Conservation (phyloP, 1,140 invertebrate genomes). For the Elysia chlorotica region DNA sequence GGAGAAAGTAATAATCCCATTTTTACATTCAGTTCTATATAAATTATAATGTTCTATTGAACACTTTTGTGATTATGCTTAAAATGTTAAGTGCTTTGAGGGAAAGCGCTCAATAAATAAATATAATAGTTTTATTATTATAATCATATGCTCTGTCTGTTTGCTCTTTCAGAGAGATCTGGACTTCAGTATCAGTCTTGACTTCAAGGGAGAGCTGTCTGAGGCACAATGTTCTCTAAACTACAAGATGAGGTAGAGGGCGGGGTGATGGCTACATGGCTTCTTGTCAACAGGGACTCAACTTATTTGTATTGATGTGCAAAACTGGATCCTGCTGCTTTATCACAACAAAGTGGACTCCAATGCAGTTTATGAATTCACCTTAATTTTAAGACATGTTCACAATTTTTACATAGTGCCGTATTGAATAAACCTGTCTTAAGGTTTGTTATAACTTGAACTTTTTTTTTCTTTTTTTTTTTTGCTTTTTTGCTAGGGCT, state of each 20-base stretch:
- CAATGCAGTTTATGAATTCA: not conserved
- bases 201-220: slow-evolving; percentile 94
- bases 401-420: not conserved
- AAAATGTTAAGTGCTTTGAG: no score
- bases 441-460: no score
- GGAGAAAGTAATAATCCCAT: not conserved
- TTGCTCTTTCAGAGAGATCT: slow-evolving; percentile 76
- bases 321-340: not conserved
- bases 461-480: no score
- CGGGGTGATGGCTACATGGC: no score
- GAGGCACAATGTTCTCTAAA: slow-evolving; percentile 86
- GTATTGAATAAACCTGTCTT: not conserved
- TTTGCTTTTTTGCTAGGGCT: no score
- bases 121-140: no score
- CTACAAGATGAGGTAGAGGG: slow-evolving; percentile 96
- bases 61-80: not conserved
- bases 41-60: not conserved
- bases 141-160: not conserved
- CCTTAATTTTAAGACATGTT: not conserved
- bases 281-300: no score
- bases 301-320: not conserved
- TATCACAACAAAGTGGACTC: not conserved
- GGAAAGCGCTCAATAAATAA: not conserved
- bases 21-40: not conserved
- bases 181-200: slow-evolving; percentile 91